Conservation (phyloP, 2,797 vertebrate species). For the Tauraco hartlaubi region DNA sequence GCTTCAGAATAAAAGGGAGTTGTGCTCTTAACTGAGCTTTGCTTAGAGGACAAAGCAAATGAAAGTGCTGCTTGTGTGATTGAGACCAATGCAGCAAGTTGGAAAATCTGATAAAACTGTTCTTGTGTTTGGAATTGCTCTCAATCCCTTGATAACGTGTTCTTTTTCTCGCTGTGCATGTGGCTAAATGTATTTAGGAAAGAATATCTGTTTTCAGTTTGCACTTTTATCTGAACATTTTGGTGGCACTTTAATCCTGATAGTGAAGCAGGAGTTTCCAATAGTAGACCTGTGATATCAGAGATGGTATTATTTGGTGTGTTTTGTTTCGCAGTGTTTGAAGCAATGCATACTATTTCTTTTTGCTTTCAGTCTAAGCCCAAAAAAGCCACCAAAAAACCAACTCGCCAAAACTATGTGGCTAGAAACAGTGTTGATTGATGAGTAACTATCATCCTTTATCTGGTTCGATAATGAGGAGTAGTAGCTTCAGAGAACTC, state of each 20-base stretch:
- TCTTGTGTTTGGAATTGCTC: background rate
- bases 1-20: background rate
- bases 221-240: background rate
- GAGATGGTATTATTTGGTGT: background rate
- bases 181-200: background rate
- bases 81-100: background rate
- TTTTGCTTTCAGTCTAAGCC: background rate
- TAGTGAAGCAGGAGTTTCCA: background rate
- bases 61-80: background rate
- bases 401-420: background rate
- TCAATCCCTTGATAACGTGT: background rate
- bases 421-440: background rate
- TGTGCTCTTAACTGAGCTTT: background rate
- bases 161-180: background rate
- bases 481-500: background rate
- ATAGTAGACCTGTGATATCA: background rate
- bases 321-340: background rate
- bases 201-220: background rate
- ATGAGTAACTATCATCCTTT: background rate
- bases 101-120: background rate
- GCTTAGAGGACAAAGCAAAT: background rate
- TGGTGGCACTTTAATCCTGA: background rate
- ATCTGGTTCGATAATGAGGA: background rate
- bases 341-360: background rate
- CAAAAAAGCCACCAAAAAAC: background rate